A percentile compares a stretch with the other conserved stretches of the same genome.
phyloP scores from a whole-genome alignment of 2,797 vertebrate species.

The Australoheros facetus region DNA sequence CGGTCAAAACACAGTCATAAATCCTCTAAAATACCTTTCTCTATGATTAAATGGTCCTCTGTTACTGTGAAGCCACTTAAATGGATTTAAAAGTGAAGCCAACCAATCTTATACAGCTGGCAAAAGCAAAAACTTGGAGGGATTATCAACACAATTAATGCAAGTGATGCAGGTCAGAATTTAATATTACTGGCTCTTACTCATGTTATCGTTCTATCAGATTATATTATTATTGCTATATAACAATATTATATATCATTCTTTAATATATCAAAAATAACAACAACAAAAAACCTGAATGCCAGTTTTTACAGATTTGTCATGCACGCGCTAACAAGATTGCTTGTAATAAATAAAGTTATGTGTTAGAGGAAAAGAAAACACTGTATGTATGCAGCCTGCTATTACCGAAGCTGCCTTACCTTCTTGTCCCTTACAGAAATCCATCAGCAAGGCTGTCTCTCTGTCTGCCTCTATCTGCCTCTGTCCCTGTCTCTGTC shows the following conservation, averaged over 20 bases:
- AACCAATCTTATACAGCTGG: conserved; percentile 26
- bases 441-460: conserved; percentile 37
- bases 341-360: background rate
- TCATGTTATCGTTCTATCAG: conserved; percentile 24
- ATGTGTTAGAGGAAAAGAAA: background rate
- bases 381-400: background rate
- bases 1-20: conserved; percentile 45
- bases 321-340: background rate
- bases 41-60: conserved; percentile 66
- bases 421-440: conserved; percentile 3
- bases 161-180: conserved; percentile 36
- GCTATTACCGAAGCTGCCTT: conserved; percentile 11
- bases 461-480: conserved; percentile 18
- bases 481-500: conserved; percentile 27
- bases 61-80: conserved; percentile 52
- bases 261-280: background rate
- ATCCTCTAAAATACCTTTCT: conserved; percentile 67
- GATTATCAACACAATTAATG: conserved; percentile 48
- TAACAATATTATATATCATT: background rate
- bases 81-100: conserved; percentile 59
- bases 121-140: conserved; percentile 30
- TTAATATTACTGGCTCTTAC: conserved; percentile 32
- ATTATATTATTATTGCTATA: conserved; percentile 12
- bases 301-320: background rate
- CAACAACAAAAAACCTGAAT: background rate